These are phyloP conservation scores for Falco peregrinus DNA, from an alignment of 2,797 vertebrate genomes.

Conservation along the genomic window DNA sequence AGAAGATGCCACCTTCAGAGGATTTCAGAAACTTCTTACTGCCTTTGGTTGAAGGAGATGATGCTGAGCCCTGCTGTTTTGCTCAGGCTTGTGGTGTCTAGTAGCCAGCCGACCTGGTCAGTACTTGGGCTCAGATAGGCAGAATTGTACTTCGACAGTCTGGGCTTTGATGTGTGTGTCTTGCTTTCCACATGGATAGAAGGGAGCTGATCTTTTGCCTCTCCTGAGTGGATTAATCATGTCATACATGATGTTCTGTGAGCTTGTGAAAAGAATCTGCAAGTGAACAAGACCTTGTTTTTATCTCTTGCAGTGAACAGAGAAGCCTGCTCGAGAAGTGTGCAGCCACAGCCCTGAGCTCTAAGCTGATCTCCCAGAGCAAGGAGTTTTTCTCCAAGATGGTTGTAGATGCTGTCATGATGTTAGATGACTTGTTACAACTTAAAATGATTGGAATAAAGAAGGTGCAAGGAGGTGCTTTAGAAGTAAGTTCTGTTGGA, in stretches of 20 bases:
- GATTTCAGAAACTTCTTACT: background rate
- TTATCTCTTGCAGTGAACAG: conserved; percentile 79
- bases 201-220: background rate
- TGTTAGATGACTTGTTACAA: conserved; percentile 91
- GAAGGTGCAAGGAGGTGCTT: conserved; percentile 95
- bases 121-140: fast-evolving
- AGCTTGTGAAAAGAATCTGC: background rate
- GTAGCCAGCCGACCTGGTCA: background rate
- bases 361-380: conserved; percentile 94
- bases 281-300: background rate
- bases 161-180: background rate
- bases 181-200: fast-evolving
- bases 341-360: conserved; percentile 93
- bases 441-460: conserved; percentile 99
- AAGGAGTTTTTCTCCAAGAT: conserved; percentile 94
- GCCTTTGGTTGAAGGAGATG: background rate
- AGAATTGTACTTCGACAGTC: background rate
- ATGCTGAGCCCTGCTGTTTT: background rate
- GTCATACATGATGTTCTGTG: background rate
- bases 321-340: conserved; percentile 91
- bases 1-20: background rate
- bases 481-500: conserved; percentile 81
- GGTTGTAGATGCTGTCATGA: conserved; percentile 95
- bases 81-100: background rate
- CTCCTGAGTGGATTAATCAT: background rate